These are phyloP conservation scores for Neotoxoptera formosana DNA, from an alignment of 1,140 invertebrate genomes.

Conservation along the genomic window DNA sequence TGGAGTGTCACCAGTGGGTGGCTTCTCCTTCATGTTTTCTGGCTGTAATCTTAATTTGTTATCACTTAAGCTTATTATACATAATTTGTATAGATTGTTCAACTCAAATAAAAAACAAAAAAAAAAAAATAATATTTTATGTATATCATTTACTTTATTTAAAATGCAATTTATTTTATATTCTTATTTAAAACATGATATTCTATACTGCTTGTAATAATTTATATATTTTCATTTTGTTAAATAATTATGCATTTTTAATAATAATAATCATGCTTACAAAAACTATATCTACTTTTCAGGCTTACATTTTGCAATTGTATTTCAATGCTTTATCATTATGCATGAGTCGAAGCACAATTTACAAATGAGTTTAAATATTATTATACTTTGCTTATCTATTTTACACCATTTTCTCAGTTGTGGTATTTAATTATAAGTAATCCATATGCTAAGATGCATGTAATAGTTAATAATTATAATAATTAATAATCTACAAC, in stretches of 20 bases:
- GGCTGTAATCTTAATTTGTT: too few relatives aligned
- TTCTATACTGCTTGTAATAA: neutral
- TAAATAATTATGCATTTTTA: neutral
- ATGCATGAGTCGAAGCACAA: neutral
- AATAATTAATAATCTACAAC: too few relatives aligned
- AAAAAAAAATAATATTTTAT: too few relatives aligned
- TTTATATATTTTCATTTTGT: neutral
- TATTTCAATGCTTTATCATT: conserved; percentile 8
- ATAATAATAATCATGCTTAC: neutral
- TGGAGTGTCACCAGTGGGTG: too few relatives aligned
- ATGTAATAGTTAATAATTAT: too few relatives aligned
- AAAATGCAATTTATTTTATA: neutral
- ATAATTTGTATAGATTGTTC: too few relatives aligned
- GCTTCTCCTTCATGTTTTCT: too few relatives aligned
- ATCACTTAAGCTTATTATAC: too few relatives aligned
- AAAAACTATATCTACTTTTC: neutral
- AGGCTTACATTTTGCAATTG: neutral
- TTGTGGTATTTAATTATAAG: neutral
- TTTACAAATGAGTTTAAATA: neutral
- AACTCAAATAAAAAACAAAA: too few relatives aligned
- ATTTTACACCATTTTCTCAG: neutral
- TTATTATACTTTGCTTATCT: neutral
- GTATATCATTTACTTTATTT: neutral
- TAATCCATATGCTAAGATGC: too few relatives aligned
- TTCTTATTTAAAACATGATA: neutral